Base-by-base conservation (phyloP, 1,140 invertebrate genomes). In the Procambarus virginalis region DNA sequence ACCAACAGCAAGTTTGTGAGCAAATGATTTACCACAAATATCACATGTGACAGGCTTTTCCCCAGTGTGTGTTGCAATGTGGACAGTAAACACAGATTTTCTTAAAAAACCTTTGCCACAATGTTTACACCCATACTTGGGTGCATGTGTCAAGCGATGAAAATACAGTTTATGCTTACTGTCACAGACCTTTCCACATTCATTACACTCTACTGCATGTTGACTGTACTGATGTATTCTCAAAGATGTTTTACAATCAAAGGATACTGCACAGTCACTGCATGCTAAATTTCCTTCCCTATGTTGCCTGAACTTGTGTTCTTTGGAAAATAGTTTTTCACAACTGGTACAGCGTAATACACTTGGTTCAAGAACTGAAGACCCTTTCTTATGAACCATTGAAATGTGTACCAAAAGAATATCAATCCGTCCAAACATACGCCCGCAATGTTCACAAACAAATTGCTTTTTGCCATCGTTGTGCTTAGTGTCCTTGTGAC, bases 121-220 rank as follows among this genome's bases (percentile, higher is more conserved):
- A 49, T 14, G 78, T 17, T 89, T 84, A 77, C 87, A 89, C 34
- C 84, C 51, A 77, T 77, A 84, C 75, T 89, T 89, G 10, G 87
- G 87, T 12, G 79, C 73, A 51, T 89, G 87, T 45, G 80, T 68
- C 55, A 82, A 5, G 1, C 87, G 79, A 34, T 89, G 87, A 20
- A 89, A 89, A 64, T 89, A 89, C 81, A 89, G 83, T 49, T 89
- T 80, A 49, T 89, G 87, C 55, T 89, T 89, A 78, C 58, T 89
- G n/a, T 89, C 82, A 81, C 87, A 89, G 1, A 89, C 80, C 46
- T 89, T 89, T 9, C 87, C 87, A 89, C 87, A 89, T n/a, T 83
- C 87, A 68, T 45, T 78, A 77, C 87, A 89, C 5, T 80, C 64
- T 2, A 80, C 84, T 46, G 87, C 81, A 34, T 89, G 87, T 20